These are phyloP conservation scores for Zophobas atratus DNA, from an alignment of 1,140 invertebrate species.

Conservation along the genomic window DNA sequence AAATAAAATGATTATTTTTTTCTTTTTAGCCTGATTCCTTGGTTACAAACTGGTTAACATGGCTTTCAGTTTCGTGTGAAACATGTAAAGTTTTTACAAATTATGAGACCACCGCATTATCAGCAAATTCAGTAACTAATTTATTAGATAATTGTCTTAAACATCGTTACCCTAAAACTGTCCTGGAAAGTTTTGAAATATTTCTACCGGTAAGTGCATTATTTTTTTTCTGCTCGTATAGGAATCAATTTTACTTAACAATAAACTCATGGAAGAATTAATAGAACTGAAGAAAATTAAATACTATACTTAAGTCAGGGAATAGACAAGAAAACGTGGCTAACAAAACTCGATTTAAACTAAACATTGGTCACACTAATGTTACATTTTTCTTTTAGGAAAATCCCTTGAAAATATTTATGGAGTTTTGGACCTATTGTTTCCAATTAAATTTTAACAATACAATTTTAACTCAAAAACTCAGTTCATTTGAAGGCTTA, in stretches of 20 bases:
- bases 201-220: conserved; percentile 75
- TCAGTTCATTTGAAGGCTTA: conserved; percentile 55
- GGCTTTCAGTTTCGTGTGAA: conserved; percentile 71
- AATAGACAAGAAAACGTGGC: too few relatives aligned
- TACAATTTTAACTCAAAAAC: conserved; percentile 52
- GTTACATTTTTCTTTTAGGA: conserved; percentile 69
- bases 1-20: conserved; percentile 12
- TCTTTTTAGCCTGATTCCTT: conserved; percentile 75
- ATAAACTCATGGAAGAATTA: too few relatives aligned
- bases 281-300: too few relatives aligned
- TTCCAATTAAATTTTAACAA: conserved; percentile 61
- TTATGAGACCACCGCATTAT: conserved; percentile 65
- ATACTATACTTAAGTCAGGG: too few relatives aligned
- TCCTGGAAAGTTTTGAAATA: conserved; percentile 74
- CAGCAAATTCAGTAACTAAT: conserved; percentile 67
- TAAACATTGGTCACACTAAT: conserved; percentile 47
- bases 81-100: conserved; percentile 66
- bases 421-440: conserved; percentile 69
- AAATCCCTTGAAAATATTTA: conserved; percentile 72
- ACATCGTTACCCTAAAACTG: conserved; percentile 70
- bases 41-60: conserved; percentile 75
- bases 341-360: conserved; percentile 19
- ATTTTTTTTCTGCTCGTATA: too few relatives aligned
- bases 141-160: conserved; percentile 71
- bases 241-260: too few relatives aligned